phyloP scores from a whole-genome alignment of 2,113 vertebrate species.

The Malurus melanocephalus region DNA sequence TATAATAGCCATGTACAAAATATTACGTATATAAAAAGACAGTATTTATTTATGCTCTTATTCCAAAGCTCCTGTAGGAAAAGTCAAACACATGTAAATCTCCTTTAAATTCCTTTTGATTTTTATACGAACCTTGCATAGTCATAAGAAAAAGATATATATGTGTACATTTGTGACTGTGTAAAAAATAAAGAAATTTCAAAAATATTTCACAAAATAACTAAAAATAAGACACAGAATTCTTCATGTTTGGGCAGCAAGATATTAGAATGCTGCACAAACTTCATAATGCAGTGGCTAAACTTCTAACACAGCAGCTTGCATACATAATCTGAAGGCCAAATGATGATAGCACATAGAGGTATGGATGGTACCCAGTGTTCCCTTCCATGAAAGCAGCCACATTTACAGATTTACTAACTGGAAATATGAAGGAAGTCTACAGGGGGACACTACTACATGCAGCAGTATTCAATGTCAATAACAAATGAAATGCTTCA shows the following conservation, averaged over 20 bases:
- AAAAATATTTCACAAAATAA: neutral
- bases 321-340: neutral
- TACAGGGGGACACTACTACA: neutral
- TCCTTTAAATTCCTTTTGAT: neutral
- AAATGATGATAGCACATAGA: rapidly evolving
- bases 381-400: neutral
- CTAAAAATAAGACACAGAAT: neutral
- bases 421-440: neutral
- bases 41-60: neutral
- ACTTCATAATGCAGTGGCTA: neutral
- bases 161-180: rapidly evolving
- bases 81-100: neutral
- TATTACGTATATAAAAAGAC: neutral
- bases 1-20: neutral
- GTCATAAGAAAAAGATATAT: neutral
- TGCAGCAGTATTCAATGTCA: rapidly evolving
- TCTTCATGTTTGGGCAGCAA: neutral
- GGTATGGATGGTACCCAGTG: neutral
- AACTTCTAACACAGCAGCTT: neutral
- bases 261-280: neutral
- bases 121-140: neutral
- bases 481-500: neutral
- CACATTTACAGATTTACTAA: neutral
- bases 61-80: neutral
- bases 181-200: neutral